Base-by-base conservation (phyloP, 2,797 vertebrate genomes). In the Gallinago solitaria region DNA sequence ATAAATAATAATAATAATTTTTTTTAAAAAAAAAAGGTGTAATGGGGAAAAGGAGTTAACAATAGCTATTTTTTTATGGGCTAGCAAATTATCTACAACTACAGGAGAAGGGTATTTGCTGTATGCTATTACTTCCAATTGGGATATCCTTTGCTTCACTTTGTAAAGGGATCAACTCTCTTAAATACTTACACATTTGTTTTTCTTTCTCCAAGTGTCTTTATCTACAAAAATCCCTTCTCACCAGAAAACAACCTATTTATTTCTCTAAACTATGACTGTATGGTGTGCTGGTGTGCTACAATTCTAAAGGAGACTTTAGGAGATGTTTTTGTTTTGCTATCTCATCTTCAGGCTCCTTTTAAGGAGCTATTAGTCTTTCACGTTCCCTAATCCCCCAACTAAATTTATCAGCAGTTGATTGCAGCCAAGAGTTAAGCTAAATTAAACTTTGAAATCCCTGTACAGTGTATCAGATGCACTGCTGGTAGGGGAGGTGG, bases 401-500 rank as follows among this genome's bases (percentile, higher is more conserved):
- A 97, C 98, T 98, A 98, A 98, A 98, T 98, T 98, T 98, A 96
- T 96, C 98, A 98, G 96, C 95, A 89, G 95, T 85, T 87, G 95
- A 94, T 94, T 91, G 91, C 97, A 97, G 98, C 98, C 98, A 98
- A 98, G 98, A 94, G 95, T 93, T 97, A 97, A 96, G 97, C 98
- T 98, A 98, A 98, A 98, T 98, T 98, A 98, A 97, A 98, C 98
- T 97, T 95, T 76, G 96, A 98, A 98, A 97, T 91, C 90, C 16
- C 53, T 74, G 82, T 94, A 93, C 75, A 80, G 87, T 93, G 95
- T 98, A 98, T 98, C 98, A 97, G 95, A 95, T 98, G 86, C 95
- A 95, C 73, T 92, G 70, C 67, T 48, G 81, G 53, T 93, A 90
- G 73, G 71, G 51, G 64, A 71, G 86, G 95, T 70, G 89, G 83